phyloP scores from a whole-genome alignment of 2,797 vertebrate genomes.

The Arctocebus calabarensis region DNA sequence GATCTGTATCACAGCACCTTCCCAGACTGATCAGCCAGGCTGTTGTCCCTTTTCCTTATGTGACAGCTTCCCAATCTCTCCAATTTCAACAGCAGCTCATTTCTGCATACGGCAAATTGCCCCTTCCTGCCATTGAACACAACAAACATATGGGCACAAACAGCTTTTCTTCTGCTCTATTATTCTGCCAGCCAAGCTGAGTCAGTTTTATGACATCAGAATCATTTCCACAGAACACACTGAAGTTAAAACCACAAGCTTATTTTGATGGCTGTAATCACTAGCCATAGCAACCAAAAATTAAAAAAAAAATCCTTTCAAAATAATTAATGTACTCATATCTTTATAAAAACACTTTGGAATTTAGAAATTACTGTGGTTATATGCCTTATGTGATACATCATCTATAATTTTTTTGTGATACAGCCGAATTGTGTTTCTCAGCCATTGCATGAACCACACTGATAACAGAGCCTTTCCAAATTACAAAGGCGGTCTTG shows the following conservation, averaged over 20 bases:
- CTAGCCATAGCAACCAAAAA: not conserved
- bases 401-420: not conserved
- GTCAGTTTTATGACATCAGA: not conserved
- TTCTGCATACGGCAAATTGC: not conserved
- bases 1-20: not conserved
- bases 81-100: not conserved
- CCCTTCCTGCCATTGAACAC: not conserved
- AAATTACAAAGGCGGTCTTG: not conserved
- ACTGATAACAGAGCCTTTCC: not conserved
- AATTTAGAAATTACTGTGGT: not conserved
- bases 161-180: not conserved
- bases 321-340: not conserved
- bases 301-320: not conserved
- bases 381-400: not conserved
- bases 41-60: not conserved
- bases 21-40: not conserved
- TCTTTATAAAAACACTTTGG: slow-evolving; percentile 24
- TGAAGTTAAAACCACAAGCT: not conserved
- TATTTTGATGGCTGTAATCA: not conserved
- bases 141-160: not conserved
- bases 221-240: not conserved
- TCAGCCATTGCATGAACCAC: not conserved
- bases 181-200: not conserved
- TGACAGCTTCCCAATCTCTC: not conserved
- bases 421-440: not conserved